These are phyloP conservation scores for Prionailurus viverrinus DNA, from an alignment of 2,113 vertebrate species.

Conservation along the genomic window DNA sequence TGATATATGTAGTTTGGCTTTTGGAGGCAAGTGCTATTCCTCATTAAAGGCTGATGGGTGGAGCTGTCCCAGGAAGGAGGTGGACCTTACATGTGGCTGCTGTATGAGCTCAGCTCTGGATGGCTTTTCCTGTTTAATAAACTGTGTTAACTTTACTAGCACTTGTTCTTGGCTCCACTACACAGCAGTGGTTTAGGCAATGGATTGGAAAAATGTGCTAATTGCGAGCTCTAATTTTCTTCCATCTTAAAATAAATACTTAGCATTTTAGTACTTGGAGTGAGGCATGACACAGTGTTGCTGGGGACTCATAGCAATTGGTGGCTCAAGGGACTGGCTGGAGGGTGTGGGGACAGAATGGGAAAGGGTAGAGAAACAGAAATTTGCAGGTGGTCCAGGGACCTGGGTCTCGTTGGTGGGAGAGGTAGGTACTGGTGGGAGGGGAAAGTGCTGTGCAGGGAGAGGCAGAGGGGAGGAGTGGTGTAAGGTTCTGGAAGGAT, in stretches of 20 bases:
- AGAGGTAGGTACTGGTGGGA: neutral
- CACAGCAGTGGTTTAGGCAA: conserved; percentile 35
- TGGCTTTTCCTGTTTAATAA: conserved; percentile 41
- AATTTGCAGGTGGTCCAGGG: neutral
- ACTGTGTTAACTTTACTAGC: conserved; percentile 63
- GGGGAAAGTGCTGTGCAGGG: neutral
- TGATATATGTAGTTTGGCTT: neutral
- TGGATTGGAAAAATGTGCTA: conserved; percentile 50
- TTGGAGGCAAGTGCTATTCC: neutral
- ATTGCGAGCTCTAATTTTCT: conserved; percentile 57
- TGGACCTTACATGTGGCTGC: neutral
- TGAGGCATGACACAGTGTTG: neutral
- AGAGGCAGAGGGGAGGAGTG: neutral
- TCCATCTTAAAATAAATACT: conserved; percentile 60
- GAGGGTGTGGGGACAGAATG: neutral
- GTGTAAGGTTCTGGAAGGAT: neutral
- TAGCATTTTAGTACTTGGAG: neutral
- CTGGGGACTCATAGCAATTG: neutral
- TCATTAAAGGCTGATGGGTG: neutral
- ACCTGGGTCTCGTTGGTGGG: neutral
- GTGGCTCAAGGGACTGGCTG: neutral
- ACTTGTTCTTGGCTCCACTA: conserved; percentile 33
- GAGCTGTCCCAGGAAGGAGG: neutral
- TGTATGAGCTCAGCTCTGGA: neutral
- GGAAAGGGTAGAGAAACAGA: neutral